Evolutionary conservation across 2,797 vertebrate genomes (phyloP).

Genomic region (Lagodon rhomboides): DNA sequence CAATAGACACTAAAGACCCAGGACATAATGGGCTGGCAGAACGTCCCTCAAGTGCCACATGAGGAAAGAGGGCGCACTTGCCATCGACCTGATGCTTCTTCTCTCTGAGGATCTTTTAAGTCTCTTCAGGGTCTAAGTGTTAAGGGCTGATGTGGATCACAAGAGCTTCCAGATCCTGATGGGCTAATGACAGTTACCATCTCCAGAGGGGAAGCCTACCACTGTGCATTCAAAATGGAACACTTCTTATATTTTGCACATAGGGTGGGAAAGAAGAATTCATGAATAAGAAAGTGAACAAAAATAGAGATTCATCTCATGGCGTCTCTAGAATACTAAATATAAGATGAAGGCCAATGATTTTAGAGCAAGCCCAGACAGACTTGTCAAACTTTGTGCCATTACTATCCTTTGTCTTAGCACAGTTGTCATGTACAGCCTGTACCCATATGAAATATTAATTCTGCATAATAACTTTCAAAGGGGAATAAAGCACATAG

Average conservation of each 20-base stretch:
- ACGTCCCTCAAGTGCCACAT: constrained; percentile 22
- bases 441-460: constrained; percentile 88
- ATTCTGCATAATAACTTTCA: constrained; percentile 89
- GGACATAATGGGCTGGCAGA: constrained; percentile 6
- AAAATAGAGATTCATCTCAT: constrained; percentile 79
- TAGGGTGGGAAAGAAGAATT: constrained; percentile 74
- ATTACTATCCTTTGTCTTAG: constrained; percentile 88
- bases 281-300: constrained; percentile 78
- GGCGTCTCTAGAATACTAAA: constrained; percentile 80
- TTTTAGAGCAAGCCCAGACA: constrained; percentile 82
- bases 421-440: constrained; percentile 86
- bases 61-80: constrained; percentile 35
- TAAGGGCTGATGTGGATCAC: constrained; percentile 48
- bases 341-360: constrained; percentile 83
- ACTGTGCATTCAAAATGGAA: constrained; percentile 58
- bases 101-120: constrained; percentile 33
- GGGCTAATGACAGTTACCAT: constrained; percentile 56
- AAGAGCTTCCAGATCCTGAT: constrained; percentile 47
- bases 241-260: constrained; percentile 63
- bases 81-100: constrained; percentile 8
- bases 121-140: constrained; percentile 60
- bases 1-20: constrained; percentile 15
- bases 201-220: constrained; percentile 46
- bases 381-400: constrained; percentile 86
- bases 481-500: constrained; percentile 87